A percentile compares a stretch with the other conserved stretches of the same genome.
These are phyloP conservation scores for Blastomussa wellsi DNA, from an alignment of 92 coral and sea anemone genomes.

Conservation along the genomic window DNA sequence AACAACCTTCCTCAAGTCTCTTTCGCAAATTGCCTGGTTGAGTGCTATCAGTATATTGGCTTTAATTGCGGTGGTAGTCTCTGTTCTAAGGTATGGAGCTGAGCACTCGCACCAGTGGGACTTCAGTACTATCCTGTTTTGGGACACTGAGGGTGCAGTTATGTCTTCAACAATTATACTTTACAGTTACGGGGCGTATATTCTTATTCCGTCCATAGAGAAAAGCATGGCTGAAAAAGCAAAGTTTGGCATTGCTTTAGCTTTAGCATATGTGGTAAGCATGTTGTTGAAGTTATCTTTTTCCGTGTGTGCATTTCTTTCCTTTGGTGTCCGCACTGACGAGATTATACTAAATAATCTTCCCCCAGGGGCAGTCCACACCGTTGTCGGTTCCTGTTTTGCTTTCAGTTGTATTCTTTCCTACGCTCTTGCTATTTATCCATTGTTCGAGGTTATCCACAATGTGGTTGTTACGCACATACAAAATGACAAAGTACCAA, in stretches of 20 bases:
- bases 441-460: not conserved
- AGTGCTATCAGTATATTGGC: not conserved
- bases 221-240: not conserved
- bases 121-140: not conserved
- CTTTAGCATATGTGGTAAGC: not conserved
- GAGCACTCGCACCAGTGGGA: not conserved
- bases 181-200: not conserved
- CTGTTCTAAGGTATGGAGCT: not conserved
- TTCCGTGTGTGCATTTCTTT: constrained; percentile 5
- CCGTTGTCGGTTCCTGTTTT: not conserved
- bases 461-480: not conserved
- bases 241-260: not conserved
- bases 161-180: not conserved
- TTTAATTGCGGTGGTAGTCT: not conserved
- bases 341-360: not conserved
- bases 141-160: not conserved
- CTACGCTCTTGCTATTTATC: not conserved
- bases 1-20: too few species aligned
- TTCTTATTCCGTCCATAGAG: not conserved
- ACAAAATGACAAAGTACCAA: not conserved
- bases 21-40: constrained; percentile 20
- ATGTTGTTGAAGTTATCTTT: not conserved
- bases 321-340: not conserved
- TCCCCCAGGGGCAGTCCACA: constrained; percentile 1
- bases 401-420: not conserved